Evolutionary conservation across 2,888 invertebrate species (phyloP), one percentile per base, ranked within the genome.

Genomic region (Hermaeophaga mercurialis): DNA sequence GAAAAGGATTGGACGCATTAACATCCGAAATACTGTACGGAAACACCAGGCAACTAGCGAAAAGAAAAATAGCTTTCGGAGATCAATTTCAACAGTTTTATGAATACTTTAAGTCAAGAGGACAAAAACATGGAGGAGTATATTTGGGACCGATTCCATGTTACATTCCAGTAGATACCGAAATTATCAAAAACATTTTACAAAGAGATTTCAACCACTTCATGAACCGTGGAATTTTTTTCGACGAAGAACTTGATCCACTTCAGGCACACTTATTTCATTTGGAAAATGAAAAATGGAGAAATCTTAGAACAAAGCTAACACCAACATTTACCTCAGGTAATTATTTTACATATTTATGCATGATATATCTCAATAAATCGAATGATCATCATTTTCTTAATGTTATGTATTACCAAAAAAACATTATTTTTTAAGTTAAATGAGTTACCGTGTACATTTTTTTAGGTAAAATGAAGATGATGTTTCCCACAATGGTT

Each of bases 401-500:
- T n/a, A n/a, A n/a, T n/a, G n/a, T n/a, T n/a, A n/a, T n/a, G n/a
- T n/a, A n/a, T n/a, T n/a, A n/a, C n/a, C n/a, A n/a, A n/a, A n/a
- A n/a, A n/a, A n/a, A n/a, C n/a, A n/a, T n/a, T n/a, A n/a, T n/a
- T n/a, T n/a, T n/a, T n/a, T n/a, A n/a, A n/a, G n/a, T n/a, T n/a
- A n/a, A n/a, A n/a, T n/a, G n/a, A n/a, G n/a, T n/a, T n/a, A n/a
- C n/a, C n/a, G n/a, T n/a, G n/a, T n/a, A n/a, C n/a, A n/a, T n/a
- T 33, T 12, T 50, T 54, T 1, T 9, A 61, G 61, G 84, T 2
- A 87, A 86, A 70, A 76, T 88, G 60, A 88, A 85, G 70, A 80
- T 77, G 14, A 85, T 88, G 84, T 86, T 84, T 63, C 78, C 79
- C 0, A 80, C 83, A 0, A 78, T 87, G 8, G 79, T 82, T 19